Evolutionary conservation across 2,888 invertebrate genomes (phyloP).

Genomic region (Monochamus alternatus): DNA sequence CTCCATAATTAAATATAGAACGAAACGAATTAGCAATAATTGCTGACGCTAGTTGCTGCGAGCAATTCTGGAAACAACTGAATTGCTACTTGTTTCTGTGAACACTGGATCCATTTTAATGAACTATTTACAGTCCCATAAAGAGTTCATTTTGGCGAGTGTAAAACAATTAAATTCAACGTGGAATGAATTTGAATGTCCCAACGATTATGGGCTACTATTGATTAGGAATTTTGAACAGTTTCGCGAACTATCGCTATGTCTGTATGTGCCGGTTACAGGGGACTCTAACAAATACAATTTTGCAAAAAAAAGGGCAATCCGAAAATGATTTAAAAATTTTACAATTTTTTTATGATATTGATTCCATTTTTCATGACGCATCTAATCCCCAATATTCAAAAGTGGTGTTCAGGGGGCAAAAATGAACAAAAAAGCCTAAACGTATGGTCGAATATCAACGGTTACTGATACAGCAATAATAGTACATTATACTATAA

Average conservation of each 20-base stretch:
- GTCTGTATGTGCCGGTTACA: background rate
- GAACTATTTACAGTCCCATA: constrained; percentile 7
- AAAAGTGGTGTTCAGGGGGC: no score
- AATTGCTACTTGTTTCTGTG: constrained; percentile 1
- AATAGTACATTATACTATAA: no score
- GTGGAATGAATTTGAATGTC: constrained; percentile 6
- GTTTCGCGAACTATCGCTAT: constrained; percentile 12
- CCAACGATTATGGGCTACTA: background rate
- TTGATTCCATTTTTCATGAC: no score
- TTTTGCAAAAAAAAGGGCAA: no score
- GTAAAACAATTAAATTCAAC: constrained; percentile 19
- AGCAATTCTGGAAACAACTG: background rate
- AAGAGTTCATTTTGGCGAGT: constrained; percentile 17
- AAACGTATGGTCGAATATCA: no score
- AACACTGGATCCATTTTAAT: constrained; percentile 14
- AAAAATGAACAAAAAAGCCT: no score
- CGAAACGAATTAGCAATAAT: no score
- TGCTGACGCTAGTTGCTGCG: background rate
- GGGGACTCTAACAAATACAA: background rate
- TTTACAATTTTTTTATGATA: no score
- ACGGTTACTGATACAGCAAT: no score
- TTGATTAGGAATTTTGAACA: constrained; percentile 18
- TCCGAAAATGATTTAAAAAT: no score
- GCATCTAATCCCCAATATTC: no score
- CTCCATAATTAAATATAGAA: no score